These are phyloP conservation scores for Apamea crenata DNA, from an alignment of 2,888 invertebrate species.

Conservation along the genomic window DNA sequence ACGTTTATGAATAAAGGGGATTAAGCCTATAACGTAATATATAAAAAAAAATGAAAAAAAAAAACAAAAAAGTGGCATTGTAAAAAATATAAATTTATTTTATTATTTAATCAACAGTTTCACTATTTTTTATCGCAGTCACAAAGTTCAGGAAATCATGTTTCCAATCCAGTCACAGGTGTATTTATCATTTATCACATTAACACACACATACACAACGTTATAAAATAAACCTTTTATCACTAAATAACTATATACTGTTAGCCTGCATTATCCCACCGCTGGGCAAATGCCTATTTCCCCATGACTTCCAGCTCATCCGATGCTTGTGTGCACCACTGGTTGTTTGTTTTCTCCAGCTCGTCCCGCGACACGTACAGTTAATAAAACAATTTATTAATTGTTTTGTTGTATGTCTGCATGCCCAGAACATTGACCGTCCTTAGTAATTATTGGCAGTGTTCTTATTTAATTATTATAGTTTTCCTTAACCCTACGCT, in stretches of 20 bases:
- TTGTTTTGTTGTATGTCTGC: neutral
- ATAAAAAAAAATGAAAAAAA: neutral
- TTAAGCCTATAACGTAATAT: neutral
- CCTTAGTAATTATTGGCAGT: conserved; percentile 26
- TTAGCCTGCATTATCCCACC: neutral
- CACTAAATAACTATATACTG: neutral
- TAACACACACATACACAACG: neutral
- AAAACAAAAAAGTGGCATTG: neutral
- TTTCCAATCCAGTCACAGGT: neutral
- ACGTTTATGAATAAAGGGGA: too few species aligned
- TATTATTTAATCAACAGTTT: neutral
- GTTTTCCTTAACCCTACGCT: neutral
- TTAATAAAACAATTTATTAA: neutral
- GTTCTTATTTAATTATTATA: neutral
- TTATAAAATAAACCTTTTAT: neutral
- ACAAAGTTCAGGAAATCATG: neutral
- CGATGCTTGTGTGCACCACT: neutral
- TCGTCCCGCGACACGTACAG: neutral
- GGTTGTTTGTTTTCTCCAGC: neutral
- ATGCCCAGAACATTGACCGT: neutral
- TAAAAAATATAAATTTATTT: conserved; percentile 19
- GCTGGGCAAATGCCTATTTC: neutral
- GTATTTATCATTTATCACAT: neutral
- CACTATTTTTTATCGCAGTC: conserved; percentile 22
- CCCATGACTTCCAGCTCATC: neutral